Base-by-base conservation (phyloP, 1,140 invertebrate species). In the Archivesica marissinica region DNA sequence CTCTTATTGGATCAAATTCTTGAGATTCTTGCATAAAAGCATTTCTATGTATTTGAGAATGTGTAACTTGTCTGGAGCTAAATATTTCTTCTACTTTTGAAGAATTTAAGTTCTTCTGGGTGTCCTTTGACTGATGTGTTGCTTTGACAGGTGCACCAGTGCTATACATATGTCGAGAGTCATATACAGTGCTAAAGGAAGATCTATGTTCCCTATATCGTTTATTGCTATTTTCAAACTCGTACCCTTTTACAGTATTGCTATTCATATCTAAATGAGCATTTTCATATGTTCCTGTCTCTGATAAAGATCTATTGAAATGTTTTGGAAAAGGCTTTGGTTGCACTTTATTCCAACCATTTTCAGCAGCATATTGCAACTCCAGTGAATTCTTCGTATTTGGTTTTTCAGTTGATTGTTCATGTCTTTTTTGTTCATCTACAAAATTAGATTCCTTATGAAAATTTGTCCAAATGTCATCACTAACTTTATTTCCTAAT, bases 1-100 rank as follows among this genome's bases (percentile, higher is more conserved):
- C 41, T 56, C 54, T 33, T 9, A 64, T 23, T 30, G 80, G n/a
- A 50, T 79, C 59, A 44, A 59, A 78, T 70, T 84, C 86, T 50
- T 66, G 61, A 50, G 75, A 79, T 2, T 74, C 80, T 7, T 64
- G 39, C 3, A 79, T 47, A 20, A 54, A 35, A 41, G 44, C 30
- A 17, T 30, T 33, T 25, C 52, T 59, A 3, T 15, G 25, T 39
- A 38, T 17, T 25, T 75, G 68, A 38, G 50, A 54, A n/a, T 52
- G 39, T 38, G 30, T 25, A 2, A 86, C 50, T 30, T 86, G 76
- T 66, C 50, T 44, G 35, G 64, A 72, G 25, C 70, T 80, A 35
- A 86, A 82, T 47, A 82, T 82, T 59, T 82, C 79, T 38, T 82
- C 79, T 33, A 82, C 59, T 54, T 82, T 82, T 20, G 68, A 17